phyloP scores from a whole-genome alignment of 2,113 vertebrate species.

The Pelecanus crispus region DNA sequence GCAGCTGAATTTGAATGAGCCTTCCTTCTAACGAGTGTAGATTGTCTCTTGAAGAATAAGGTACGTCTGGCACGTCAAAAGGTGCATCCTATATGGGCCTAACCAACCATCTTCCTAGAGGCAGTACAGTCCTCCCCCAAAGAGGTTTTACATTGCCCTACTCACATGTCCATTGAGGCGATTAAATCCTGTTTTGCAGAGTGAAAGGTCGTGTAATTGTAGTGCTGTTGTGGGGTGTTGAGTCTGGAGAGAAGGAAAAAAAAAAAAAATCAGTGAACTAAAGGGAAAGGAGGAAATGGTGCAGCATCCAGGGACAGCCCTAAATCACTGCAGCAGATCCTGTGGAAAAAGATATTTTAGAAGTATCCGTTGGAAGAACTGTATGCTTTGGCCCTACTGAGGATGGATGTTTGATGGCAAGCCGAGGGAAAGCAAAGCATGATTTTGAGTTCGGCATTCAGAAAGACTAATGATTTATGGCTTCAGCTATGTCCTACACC shows the following conservation, averaged over 20 bases:
- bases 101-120: neutral
- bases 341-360: neutral
- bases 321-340: neutral
- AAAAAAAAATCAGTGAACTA: neutral
- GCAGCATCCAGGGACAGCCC: neutral
- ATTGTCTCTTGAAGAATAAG: neutral
- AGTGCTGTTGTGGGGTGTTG: neutral
- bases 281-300: neutral
- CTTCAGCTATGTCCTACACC: neutral
- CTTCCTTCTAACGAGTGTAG: neutral
- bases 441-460: neutral
- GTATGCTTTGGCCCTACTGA: neutral
- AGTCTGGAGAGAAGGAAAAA: neutral
- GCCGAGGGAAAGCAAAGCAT: neutral
- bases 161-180: neutral
- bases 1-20: neutral
- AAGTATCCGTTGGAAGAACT: neutral
- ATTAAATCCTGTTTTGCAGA: neutral
- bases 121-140: neutral
- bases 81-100: neutral
- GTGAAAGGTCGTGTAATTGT: accelerated
- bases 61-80: neutral
- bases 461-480: neutral
- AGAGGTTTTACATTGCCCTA: neutral
- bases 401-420: neutral